phyloP scores from a whole-genome alignment of 2,888 invertebrate genomes.

The Lycophotia porphyrea region DNA sequence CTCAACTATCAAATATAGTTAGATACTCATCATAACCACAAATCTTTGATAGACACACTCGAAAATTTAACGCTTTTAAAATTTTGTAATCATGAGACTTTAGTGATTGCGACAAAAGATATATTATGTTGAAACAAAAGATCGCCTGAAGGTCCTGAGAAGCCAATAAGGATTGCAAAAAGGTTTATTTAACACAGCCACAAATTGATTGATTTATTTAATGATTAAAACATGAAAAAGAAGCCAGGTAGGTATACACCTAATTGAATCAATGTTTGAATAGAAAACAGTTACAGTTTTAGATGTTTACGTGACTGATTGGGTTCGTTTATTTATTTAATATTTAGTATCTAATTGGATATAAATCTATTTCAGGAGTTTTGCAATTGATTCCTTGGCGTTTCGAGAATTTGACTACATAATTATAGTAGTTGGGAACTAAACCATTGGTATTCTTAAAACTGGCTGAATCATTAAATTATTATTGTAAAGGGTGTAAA shows the following conservation, averaged over 20 bases:
- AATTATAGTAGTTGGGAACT: background rate
- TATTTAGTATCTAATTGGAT: slow-evolving; percentile 14
- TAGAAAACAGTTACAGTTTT: slow-evolving; percentile 20
- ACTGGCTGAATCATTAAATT: slow-evolving; percentile 20
- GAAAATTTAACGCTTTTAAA: slow-evolving; percentile 5
- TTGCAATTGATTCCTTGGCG: background rate
- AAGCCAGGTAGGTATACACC: slow-evolving; percentile 46
- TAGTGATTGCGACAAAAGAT: slow-evolving; percentile 48
- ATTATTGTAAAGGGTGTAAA: no score
- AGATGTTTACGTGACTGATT: slow-evolving; percentile 36
- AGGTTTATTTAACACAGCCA: slow-evolving; percentile 60
- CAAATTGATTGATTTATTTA: slow-evolving; percentile 57
- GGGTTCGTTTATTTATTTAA: slow-evolving; percentile 31
- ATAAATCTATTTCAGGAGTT: slow-evolving; percentile 34
- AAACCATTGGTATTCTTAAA: slow-evolving; percentile 6
- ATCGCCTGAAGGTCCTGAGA: slow-evolving; percentile 54
- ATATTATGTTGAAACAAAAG: slow-evolving; percentile 54
- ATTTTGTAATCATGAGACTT: slow-evolving; percentile 28
- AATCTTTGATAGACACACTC: background rate
- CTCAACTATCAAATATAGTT: slow-evolving; percentile 8
- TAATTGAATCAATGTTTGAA: slow-evolving; percentile 33
- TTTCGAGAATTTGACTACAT: slow-evolving; percentile 11
- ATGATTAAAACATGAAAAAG: slow-evolving; percentile 53
- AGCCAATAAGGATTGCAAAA: slow-evolving; percentile 60
- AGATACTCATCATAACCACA: background rate